Percentiles rank a stretch among this genome's conserved stretches.
Evolutionary conservation across 2,113 vertebrate genomes (phyloP).

Genomic region (Thymallus thymallus): DNA sequence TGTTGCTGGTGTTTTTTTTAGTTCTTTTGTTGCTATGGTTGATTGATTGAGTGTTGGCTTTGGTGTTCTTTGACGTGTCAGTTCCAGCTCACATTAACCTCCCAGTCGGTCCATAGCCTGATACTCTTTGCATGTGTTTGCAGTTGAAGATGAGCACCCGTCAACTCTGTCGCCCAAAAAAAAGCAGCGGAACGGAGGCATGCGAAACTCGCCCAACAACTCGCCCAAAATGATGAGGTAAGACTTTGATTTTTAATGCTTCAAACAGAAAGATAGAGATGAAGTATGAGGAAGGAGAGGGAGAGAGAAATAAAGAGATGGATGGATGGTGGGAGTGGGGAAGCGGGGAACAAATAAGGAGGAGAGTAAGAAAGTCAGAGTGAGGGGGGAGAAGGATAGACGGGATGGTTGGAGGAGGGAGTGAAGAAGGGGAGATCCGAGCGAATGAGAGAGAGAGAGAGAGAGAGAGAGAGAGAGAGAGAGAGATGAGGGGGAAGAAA

Average conservation of each 20-base stretch:
- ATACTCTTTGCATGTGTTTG: conserved; percentile 89
- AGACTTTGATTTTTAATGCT: conserved; percentile 68
- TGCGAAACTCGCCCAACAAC: conserved; percentile 95
- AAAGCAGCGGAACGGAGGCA: conserved; percentile 98
- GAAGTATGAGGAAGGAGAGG: conserved; percentile 58
- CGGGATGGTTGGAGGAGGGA: conserved; percentile 57
- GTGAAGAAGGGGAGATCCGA: conserved; percentile 41
- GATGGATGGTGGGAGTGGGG: conserved; percentile 56
- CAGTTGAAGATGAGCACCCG: conserved; percentile 98
- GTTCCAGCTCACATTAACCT: conserved; percentile 68
- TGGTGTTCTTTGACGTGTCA: conserved; percentile 84
- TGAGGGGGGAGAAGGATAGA: conserved; percentile 32
- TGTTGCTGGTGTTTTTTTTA: conserved; percentile 30
- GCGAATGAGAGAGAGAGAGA: conserved; percentile 53
- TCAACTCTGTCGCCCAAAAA: conserved; percentile 97
- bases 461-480: conserved; percentile 70
- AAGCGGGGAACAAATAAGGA: conserved; percentile 60
- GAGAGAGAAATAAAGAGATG: conserved; percentile 42
- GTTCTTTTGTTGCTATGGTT: conserved; percentile 62
- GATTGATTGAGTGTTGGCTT: conserved; percentile 78
- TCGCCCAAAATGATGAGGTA: conserved; percentile 99
- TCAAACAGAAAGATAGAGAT: conserved; percentile 64
- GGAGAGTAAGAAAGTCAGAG: conserved; percentile 46
- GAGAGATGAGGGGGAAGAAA: conserved; percentile 50
- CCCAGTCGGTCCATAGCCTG: conserved; percentile 77